Percentiles rank a stretch among this genome's conserved stretches.
These are phyloP conservation scores for Dasysyrphus albostriatus DNA, from an alignment of 2,888 invertebrate species.

Conservation along the genomic window DNA sequence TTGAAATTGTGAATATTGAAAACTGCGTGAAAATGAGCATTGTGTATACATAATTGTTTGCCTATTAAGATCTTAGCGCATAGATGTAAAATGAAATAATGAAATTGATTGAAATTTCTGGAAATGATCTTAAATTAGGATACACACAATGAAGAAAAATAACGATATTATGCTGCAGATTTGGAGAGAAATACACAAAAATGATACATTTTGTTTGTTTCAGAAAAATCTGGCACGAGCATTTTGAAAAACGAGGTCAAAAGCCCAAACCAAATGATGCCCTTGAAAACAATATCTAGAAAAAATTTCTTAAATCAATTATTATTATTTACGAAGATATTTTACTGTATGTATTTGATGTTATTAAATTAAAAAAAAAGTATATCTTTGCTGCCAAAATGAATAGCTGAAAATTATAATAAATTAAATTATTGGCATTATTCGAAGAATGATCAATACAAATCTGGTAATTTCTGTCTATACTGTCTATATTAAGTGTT, in stretches of 20 bases:
- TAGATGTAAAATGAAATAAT: background rate
- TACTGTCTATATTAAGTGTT: background rate
- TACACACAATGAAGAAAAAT: no score
- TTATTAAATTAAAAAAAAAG: background rate
- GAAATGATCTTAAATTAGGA: slow-evolving; percentile 5
- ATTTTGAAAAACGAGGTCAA: slow-evolving; percentile 20
- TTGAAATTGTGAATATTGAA: background rate
- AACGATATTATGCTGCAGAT: background rate
- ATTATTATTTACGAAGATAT: background rate
- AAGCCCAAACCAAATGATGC: background rate
- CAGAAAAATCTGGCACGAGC: slow-evolving; percentile 11
- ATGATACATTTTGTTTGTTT: background rate
- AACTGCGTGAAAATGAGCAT: slow-evolving; percentile 1
- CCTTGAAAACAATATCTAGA: slow-evolving; percentile 3
- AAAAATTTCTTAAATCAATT: background rate
- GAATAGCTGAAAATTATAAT: background rate
- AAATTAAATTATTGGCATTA: background rate
- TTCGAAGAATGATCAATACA: background rate
- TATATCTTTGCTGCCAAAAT: slow-evolving; percentile 10
- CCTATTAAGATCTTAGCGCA: background rate
- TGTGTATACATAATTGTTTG: background rate
- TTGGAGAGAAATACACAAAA: background rate
- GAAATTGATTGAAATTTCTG: background rate
- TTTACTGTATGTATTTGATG: slow-evolving; percentile 1
- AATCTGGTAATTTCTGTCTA: background rate